Percentiles rank a stretch among this genome's conserved stretches.
These are phyloP conservation scores for Nycticryphes semicollaris DNA, from an alignment of 2,113 vertebrate species.

Conservation along the genomic window DNA sequence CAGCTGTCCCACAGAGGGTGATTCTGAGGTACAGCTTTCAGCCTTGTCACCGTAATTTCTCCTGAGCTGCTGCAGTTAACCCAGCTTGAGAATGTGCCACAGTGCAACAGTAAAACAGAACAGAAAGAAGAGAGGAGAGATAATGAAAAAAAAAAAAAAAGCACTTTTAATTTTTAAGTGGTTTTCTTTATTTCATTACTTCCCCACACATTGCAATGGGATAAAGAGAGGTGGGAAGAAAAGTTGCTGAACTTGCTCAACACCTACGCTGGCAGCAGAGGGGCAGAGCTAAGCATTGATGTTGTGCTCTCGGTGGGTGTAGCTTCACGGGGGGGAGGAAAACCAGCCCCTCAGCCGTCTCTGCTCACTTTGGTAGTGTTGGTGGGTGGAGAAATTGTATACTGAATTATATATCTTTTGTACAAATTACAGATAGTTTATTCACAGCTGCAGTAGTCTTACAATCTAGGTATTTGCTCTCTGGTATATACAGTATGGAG, in stretches of 20 bases:
- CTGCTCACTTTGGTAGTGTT: neutral
- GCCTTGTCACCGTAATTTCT: neutral
- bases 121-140: rapidly evolving
- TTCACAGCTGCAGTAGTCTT: neutral
- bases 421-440: neutral
- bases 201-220: no score
- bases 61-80: neutral
- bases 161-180: neutral
- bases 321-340: neutral
- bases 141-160: rapidly evolving
- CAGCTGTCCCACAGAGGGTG: neutral
- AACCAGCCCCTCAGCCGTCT: neutral
- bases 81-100: rapidly evolving
- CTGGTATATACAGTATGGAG: neutral
- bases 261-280: rapidly evolving
- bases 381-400: neutral
- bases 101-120: neutral
- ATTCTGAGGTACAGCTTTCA: neutral
- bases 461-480: neutral
- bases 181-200: neutral
- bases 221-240: no score
- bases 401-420: neutral
- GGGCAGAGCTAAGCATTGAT: neutral
- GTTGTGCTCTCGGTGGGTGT: neutral
- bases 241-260: neutral